Evolutionary conservation across 2,113 vertebrate genomes (phyloP), one percentile per base, ranked within the genome.

Genomic region (Perccottus glenii): DNA sequence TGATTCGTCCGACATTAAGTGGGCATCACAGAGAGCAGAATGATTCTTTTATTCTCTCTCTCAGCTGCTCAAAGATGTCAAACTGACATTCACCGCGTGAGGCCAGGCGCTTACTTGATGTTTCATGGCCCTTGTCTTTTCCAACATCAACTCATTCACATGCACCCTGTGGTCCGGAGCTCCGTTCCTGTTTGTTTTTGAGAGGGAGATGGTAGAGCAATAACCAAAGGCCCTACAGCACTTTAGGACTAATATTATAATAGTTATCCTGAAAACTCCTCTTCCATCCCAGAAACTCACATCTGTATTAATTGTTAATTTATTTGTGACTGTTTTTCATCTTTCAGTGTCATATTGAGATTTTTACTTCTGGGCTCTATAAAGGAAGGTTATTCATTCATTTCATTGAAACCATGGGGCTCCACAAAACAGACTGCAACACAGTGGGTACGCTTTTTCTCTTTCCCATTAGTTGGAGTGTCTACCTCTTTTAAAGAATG

Each of bases 1-100:
- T 79, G 83, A 78, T 83, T 86, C 75, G 58, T 70, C 77, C 70
- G 80, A 73, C 83, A 80, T 77, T 79, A 85, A 85, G 84, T 70
- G 73, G 68, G 62, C 69, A 78, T 86, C 81, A 76, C 73, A 71
- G 78, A 72, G 82, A 67, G 80, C 64, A 74, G 70, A 85, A 73
- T 79, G 71, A 81, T 84, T 77, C 64, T 83, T 79, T 86, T 78
- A 82, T 81, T 78, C 48, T 77, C 71, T 73, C 56, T 87, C 80
- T 78, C 81, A 76, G 75, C 80, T 80, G 78, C 80, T 83, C 84
- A 80, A 66, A 85, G 80, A 78, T 73, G 69, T 86, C 80, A 83
- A 74, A 79, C 72, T 76, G 81, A 64, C 83, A 72, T 82, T 84
- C 81, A 64, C 78, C 49, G 75, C 60, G 74, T 77, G 84, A 80